phyloP scores from a whole-genome alignment of 2,797 vertebrate genomes.

The Micrastur ruficollis region DNA sequence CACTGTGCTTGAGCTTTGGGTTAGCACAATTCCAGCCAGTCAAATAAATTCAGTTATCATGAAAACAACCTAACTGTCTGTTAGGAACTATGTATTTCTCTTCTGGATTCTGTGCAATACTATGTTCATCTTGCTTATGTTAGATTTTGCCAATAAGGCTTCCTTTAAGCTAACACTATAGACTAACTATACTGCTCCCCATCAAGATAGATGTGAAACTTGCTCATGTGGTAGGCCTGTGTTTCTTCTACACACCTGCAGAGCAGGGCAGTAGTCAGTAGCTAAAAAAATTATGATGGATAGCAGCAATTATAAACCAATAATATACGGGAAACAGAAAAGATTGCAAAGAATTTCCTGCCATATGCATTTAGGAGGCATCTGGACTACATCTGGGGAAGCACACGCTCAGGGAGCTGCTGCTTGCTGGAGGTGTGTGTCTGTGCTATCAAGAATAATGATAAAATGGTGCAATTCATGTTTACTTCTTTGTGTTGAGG shows the following conservation, averaged over 20 bases:
- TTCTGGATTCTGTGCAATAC: background rate
- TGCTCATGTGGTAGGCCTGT: conserved; percentile 1
- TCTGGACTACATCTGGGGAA: conserved; percentile 72
- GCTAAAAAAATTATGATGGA: conserved; percentile 69
- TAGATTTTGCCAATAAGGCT: background rate
- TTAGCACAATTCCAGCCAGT: background rate
- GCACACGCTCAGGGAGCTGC: conserved; percentile 22
- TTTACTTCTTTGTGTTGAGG: background rate
- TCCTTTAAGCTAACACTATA: background rate
- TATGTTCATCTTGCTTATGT: background rate
- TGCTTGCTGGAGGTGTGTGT: conserved; percentile 22
- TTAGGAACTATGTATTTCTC: background rate
- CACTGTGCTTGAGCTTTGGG: background rate
- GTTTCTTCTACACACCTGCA: conserved; percentile 68
- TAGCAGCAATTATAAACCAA: conserved; percentile 73
- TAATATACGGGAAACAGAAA: conserved; percentile 70
- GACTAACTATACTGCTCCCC: background rate
- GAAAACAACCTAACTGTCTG: background rate
- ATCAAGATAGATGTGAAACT: background rate
- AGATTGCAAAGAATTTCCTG: conserved; percentile 73
- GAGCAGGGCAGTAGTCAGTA: conserved; percentile 60
- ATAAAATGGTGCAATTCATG: conserved; percentile 27
- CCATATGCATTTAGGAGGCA: conserved; percentile 63
- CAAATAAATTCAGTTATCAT: background rate
- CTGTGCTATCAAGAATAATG: conserved; percentile 48